Conservation (phyloP, 2,888 invertebrate species). For the Nymphalis c-album region DNA sequence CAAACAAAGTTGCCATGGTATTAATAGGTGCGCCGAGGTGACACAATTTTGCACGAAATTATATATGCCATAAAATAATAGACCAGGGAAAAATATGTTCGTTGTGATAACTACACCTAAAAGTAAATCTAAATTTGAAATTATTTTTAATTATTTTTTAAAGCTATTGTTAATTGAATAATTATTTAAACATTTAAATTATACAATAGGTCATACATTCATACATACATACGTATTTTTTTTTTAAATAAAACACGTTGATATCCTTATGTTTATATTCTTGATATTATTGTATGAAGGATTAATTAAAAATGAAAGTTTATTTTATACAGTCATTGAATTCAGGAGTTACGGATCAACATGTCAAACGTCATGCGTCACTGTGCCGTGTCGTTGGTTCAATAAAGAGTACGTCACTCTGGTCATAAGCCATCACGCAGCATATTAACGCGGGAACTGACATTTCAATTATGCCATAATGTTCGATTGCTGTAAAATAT, state of each 20-base stretch:
- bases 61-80: neutral
- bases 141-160: too few relatives aligned
- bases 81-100: neutral
- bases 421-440: slow-evolving; percentile 47
- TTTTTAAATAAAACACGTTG: too few relatives aligned
- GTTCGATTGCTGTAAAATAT: slow-evolving; percentile 21
- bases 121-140: too few relatives aligned
- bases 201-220: too few relatives aligned
- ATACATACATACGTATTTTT: too few relatives aligned
- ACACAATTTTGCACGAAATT: slow-evolving; percentile 7
- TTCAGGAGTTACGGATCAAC: slow-evolving; percentile 51
- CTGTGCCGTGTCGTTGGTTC: slow-evolving; percentile 44
- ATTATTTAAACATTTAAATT: too few relatives aligned
- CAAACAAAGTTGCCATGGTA: slow-evolving; percentile 19
- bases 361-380: slow-evolving; percentile 49
- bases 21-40: slow-evolving; percentile 9
- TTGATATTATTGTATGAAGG: too few relatives aligned
- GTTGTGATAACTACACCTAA: too few relatives aligned
- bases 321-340: neutral
- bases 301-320: neutral
- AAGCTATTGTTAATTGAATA: too few relatives aligned
- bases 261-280: too few relatives aligned
- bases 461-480: slow-evolving; percentile 38
- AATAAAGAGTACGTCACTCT: slow-evolving; percentile 58
- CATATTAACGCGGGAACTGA: slow-evolving; percentile 55